Evolutionary conservation across 2,113 vertebrate genomes (phyloP), one percentile per base, ranked within the genome.

Genomic region (Platysternon megacephalum): DNA sequence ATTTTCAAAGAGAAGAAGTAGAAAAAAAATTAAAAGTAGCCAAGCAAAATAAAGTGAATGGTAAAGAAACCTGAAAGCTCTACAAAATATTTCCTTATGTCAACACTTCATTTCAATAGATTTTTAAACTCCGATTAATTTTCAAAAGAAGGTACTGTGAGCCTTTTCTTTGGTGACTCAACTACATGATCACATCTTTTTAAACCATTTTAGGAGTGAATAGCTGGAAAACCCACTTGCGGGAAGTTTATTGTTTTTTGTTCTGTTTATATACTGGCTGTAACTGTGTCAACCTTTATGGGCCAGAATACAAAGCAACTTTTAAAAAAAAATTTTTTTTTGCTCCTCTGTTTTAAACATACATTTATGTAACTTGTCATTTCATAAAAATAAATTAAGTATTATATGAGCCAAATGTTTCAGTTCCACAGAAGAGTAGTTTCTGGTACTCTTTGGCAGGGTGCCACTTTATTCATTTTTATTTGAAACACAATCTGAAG

Each of bases 371-470:
- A 97, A 98, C 88, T 92, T 97, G 97, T 98, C 98, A 97, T 98
- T 98, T 97, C 94, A 91, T 11, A 35, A 98, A 98, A 98, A 98
- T 98, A 97, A 98, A 98, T 98, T 98, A 98, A 98, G 97, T 98
- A 97, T 93, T 98, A 94, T 94, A 96, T 94, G 92, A 98, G 96
- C 95, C 97, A 98, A 98, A 97, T 97, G 95, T 97, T 98, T 98
- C 90, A 86, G 93, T 97, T 98, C 97, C 95, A 95, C 96, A 97
- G 93, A 94, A 97, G 96, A 96, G 93, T 97, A 94, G 92, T 97
- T 98, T 97, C 97, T 97, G 94, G 97, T 96, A 97, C 93, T 96
- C 55, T 95, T 95, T 98, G 98, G 98, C 97, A 98, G 96, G 39
- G 95, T 95, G 98, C 98, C 97, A 98, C 84, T 96, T 90, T 95